phyloP scores from a whole-genome alignment of 2,888 invertebrate species.

The Heliconius erato region DNA sequence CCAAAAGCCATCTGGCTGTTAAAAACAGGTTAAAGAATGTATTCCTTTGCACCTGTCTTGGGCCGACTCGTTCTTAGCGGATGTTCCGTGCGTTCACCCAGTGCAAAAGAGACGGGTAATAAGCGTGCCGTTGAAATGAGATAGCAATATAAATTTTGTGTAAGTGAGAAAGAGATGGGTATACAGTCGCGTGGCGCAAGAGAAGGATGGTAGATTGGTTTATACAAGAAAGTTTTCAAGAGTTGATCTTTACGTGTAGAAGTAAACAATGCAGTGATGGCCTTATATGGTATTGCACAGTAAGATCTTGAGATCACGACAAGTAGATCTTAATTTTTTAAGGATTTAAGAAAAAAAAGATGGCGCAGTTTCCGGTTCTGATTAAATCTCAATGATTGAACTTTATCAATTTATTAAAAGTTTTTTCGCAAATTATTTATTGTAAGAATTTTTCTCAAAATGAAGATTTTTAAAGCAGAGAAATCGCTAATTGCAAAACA shows the following conservation, averaged over 20 bases:
- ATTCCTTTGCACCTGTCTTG: constrained; percentile 76
- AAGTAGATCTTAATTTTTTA: constrained; percentile 4
- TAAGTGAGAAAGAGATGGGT: constrained; percentile 51
- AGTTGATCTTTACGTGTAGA: constrained; percentile 48
- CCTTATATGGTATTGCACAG: constrained; percentile 45
- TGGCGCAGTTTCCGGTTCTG: background rate
- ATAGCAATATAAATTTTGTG: constrained; percentile 34
- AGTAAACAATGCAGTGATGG: constrained; percentile 36
- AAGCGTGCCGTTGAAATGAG: constrained; percentile 59
- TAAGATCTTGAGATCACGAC: constrained; percentile 1
- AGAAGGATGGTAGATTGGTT: constrained; percentile 60
- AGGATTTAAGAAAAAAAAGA: background rate
- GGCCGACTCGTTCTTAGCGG: constrained; percentile 72
- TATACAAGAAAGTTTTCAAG: constrained; percentile 63
- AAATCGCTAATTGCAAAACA: background rate
- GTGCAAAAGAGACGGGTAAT: constrained; percentile 61
- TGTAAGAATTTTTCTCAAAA: background rate
- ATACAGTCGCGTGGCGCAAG: constrained; percentile 73
- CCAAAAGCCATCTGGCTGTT: constrained; percentile 47
- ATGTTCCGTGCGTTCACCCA: constrained; percentile 77
- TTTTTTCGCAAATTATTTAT: constrained; percentile 4
- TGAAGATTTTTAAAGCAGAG: background rate
- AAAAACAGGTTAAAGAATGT: constrained; percentile 71
- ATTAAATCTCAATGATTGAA: background rate
- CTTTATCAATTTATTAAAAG: background rate